Evolutionary conservation across 2,888 invertebrate species (phyloP).

Genomic region (Dryococelus australis): DNA sequence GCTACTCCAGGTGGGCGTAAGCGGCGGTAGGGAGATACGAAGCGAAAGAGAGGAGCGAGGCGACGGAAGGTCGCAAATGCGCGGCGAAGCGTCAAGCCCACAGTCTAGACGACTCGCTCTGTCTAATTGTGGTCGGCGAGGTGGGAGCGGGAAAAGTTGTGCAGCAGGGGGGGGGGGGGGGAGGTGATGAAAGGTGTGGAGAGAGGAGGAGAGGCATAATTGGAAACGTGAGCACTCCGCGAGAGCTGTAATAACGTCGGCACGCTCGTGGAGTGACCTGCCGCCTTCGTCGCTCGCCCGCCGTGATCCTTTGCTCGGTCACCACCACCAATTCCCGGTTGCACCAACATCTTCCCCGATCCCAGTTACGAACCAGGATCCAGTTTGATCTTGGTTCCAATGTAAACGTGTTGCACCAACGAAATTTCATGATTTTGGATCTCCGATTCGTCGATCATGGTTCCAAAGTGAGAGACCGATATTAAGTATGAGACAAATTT

Average conservation of each 20-base stretch:
- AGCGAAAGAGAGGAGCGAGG: background rate
- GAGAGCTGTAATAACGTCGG: background rate
- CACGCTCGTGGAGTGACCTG: background rate
- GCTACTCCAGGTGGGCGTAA: too few relatives aligned
- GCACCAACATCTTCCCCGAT: too few relatives aligned
- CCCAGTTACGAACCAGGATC: too few relatives aligned
- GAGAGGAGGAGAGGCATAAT: background rate
- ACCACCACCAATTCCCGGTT: too few relatives aligned
- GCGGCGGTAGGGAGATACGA: background rate
- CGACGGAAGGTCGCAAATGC: background rate
- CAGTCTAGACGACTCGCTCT: background rate
- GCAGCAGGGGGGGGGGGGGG: too few relatives aligned
- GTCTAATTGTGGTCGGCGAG: background rate
- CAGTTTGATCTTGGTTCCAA: too few relatives aligned
- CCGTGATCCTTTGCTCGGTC: too few relatives aligned
- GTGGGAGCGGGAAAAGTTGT: background rate
- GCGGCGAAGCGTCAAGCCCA: background rate
- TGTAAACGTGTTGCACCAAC: too few relatives aligned
- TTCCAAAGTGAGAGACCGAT: too few relatives aligned
- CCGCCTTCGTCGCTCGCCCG: background rate
- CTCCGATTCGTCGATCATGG: too few relatives aligned
- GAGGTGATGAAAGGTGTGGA: background rate
- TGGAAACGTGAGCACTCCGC: constrained; percentile 10
- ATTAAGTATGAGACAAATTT: too few relatives aligned
- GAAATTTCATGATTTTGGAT: too few relatives aligned